Evolutionary conservation across 1,140 invertebrate genomes (phyloP), one percentile per base, ranked within the genome.

Genomic region (Drosophila kohkoa): DNA sequence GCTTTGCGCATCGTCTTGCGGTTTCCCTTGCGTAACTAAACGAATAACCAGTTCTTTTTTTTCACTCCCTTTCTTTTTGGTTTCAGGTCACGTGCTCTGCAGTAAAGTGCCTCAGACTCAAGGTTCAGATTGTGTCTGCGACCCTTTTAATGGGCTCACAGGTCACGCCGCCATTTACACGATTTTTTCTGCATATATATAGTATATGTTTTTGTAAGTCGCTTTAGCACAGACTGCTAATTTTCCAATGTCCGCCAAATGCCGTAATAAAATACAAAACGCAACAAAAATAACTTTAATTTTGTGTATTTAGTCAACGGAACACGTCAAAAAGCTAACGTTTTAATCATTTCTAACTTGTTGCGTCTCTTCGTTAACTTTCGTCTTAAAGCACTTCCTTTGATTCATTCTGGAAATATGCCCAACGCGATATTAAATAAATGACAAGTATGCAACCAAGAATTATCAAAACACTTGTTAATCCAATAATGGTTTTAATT

Each of bases 121-220:
- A 13, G 52, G 43, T 32, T 60, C 54, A 45, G 79, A 60, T 52
- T 64, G 65, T 67, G 80, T 75, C 81, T 83, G 83, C 71, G 85
- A 88, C 83, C 83, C 82, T 81, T 89, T 89, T 89, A 88, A 89
- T 88, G 83, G 85, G 67, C 65, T 69, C 64, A 38, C 70, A 67
- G 70, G 66, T 89, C 83, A 89, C 74, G 70, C 64, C 63, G 80
- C 70, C 85, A 88, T 88, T 88, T 88, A 89, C 85, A 88, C 77
- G 74, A 82, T 76, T 76, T 67, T 64, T 63, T 70, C 70, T 79
- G 63, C 20, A 25, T 25, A 25, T 25, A 25, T 25, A 16, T 66
- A 60, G 52, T 60, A 52, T 41, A 59, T 16, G 1, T 25, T 72
- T 76, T 72, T 65, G 52, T 65, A 45, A 65, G 74, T 38, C 28